Base-by-base conservation (phyloP, 2,797 vertebrate species). In the Gadopsis marmoratus region DNA sequence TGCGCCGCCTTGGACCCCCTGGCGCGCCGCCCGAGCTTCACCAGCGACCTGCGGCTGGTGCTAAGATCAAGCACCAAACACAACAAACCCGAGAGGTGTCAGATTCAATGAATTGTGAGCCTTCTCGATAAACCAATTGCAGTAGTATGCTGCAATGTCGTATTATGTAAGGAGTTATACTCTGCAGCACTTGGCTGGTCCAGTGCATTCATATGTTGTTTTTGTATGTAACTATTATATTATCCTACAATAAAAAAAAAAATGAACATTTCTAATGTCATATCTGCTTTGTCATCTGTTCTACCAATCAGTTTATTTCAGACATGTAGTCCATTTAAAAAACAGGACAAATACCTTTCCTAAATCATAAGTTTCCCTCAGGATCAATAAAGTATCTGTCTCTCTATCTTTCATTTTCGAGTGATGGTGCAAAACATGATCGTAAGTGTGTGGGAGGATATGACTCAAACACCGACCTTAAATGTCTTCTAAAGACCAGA, bases 21-120 rank as follows among this genome's bases (percentile, higher is more conserved):
- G 39, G 94, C 94, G 31, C 90, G 91, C 19, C 93, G 95, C 39
- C 95, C 95, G 33, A 96, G 95, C 82, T 95, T 95, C 88, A 91
- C 83, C 82, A 94, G 92, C 71, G 95, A 95, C 88, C 88, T 96
- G 79, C 90, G 77, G 41, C 81, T 93, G 75, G 93, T 96, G 82
- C 90, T 95, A 86, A 92, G 91, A 85, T 92, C 94, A 78, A 93
- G 90, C 78, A 84, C 87, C 82, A 95, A 94, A 82, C 71, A 86
- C 54, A 91, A 85, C 69, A 95, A 95, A 93, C 88, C 89, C 64
- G 94, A 95, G 91, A 95, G 89, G 90, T 95, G 95, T 90, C 94
- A 94, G 68, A 94, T 96, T 94, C 95, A 95, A 93, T 95, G 93
- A 96, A 94, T 93, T n/a, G 61, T 67, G 86, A 81, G 14, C 48